Conservation (phyloP, 2,797 vertebrate genomes). For the Microctenopoma steveboyesi region DNA sequence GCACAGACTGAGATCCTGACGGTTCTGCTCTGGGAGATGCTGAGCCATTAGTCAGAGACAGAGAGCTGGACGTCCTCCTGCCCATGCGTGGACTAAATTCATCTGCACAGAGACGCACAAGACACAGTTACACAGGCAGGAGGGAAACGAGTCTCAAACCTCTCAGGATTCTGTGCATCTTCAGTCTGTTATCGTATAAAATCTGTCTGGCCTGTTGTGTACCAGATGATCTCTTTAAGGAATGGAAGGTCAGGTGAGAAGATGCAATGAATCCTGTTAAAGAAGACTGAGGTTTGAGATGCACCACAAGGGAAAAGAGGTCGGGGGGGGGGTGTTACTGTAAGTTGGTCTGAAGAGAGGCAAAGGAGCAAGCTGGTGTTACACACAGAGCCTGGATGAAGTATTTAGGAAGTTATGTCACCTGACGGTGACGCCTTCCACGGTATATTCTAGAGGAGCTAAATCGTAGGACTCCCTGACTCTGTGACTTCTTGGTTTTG, state of each 20-base stretch:
- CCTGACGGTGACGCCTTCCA: neutral
- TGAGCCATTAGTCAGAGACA: constrained; percentile 83
- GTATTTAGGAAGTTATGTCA: constrained; percentile 19
- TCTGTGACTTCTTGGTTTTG: constrained; percentile 3
- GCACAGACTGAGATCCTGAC: constrained; percentile 73
- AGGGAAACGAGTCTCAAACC: constrained; percentile 53
- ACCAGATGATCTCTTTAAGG: constrained; percentile 8
- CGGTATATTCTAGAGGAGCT: neutral
- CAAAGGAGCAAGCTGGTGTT: constrained; percentile 60
- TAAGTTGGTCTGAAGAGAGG: constrained; percentile 42
- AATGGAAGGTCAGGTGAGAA: constrained; percentile 12
- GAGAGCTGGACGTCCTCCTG: constrained; percentile 81
- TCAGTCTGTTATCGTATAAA: neutral
- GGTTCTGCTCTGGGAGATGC: constrained; percentile 48
- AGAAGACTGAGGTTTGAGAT: constrained; percentile 62
- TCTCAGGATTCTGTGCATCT: constrained; percentile 47
- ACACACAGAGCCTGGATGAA: constrained; percentile 64
- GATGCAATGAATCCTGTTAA: constrained; percentile 45
- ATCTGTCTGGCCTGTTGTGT: neutral
- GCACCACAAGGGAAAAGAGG: constrained; percentile 28
- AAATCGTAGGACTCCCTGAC: constrained; percentile 24
- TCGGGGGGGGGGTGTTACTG: constrained; percentile 27
- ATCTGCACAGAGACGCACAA: constrained; percentile 80
- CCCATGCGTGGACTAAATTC: constrained; percentile 87
- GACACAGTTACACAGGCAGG: constrained; percentile 29